phyloP scores from a whole-genome alignment of 2,888 invertebrate genomes.

The Vanessa cardui region DNA sequence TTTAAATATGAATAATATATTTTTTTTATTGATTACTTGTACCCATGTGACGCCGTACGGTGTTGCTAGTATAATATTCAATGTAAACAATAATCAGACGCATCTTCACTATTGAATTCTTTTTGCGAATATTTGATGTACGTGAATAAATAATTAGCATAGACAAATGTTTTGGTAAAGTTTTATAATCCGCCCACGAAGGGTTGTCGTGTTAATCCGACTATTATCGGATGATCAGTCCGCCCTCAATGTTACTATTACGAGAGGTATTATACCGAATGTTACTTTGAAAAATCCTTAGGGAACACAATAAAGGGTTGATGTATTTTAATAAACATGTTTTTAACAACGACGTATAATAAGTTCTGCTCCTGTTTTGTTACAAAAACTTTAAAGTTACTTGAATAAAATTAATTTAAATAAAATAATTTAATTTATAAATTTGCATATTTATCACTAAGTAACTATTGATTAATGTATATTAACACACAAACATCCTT shows the following conservation, averaged over 20 bases:
- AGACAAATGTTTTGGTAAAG: conserved; percentile 70
- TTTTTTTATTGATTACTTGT: too few species aligned
- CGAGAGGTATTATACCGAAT: conserved; percentile 69
- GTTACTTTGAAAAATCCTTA: conserved; percentile 47
- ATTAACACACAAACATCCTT: too few species aligned
- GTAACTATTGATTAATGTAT: too few species aligned
- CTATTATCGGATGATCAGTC: conserved; percentile 70
- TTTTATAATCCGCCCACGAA: conserved; percentile 75
- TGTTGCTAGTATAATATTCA: too few species aligned
- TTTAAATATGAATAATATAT: too few species aligned
- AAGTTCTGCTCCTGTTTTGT: background rate
- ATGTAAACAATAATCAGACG: background rate
- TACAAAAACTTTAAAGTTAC: too few species aligned
- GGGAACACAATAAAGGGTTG: conserved; percentile 41
- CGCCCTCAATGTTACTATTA: conserved; percentile 45
- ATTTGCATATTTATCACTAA: too few species aligned
- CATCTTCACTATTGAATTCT: conserved; percentile 44
- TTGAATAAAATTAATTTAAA: too few species aligned
- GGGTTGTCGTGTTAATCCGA: conserved; percentile 77
- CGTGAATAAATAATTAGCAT: conserved; percentile 62
- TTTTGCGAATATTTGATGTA: conserved; percentile 57
- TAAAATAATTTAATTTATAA: too few species aligned
- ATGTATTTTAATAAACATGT: conserved; percentile 34
- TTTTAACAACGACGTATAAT: conserved; percentile 12
- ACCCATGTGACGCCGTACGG: too few species aligned